Percentiles rank a stretch among this genome's conserved stretches.
Conservation (phyloP, 2,888 invertebrate genomes). For the Pogonocherus hispidulus region DNA sequence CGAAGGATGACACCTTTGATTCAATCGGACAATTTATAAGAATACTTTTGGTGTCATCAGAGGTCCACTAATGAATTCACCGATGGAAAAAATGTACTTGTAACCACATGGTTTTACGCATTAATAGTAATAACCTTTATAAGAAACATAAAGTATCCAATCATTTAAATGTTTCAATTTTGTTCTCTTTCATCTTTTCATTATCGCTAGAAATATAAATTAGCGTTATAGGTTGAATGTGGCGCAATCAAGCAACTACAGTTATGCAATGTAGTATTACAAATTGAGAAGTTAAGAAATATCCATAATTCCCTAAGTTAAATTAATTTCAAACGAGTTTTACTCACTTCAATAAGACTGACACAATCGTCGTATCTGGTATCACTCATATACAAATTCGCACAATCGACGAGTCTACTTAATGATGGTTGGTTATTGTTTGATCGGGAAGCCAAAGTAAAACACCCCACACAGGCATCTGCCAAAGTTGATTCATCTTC, state of each 20-base stretch:
- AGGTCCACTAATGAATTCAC: too few species aligned
- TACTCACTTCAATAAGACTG: conserved; percentile 69
- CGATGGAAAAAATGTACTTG: too few species aligned
- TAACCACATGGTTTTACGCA: too few species aligned
- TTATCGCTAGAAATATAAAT: conserved; percentile 5
- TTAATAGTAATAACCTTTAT: too few species aligned
- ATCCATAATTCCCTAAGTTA: conserved; percentile 26
- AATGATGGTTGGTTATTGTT: conserved; percentile 72
- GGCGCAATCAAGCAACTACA: conserved; percentile 3
- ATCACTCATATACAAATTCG: conserved; percentile 71
- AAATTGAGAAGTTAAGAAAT: conserved; percentile 8
- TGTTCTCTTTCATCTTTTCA: conserved; percentile 3
- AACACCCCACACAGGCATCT: conserved; percentile 77
- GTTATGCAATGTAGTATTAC: conserved; percentile 10
- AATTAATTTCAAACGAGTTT: conserved; percentile 26
- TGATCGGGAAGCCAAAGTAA: conserved; percentile 59
- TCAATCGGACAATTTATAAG: too few species aligned
- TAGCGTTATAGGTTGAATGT: conserved; percentile 7
- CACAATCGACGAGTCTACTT: conserved; percentile 71
- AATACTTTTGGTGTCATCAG: too few species aligned
- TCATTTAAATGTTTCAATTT: neutral
- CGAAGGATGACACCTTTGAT: too few species aligned
- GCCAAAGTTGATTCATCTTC: conserved; percentile 68
- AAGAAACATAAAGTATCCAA: conserved; percentile 11
- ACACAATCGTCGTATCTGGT: conserved; percentile 72